A percentile compares a stretch with the other conserved stretches of the same genome.
phyloP scores from a whole-genome alignment of 1,140 invertebrate genomes.

The Potamilus streckersoni region DNA sequence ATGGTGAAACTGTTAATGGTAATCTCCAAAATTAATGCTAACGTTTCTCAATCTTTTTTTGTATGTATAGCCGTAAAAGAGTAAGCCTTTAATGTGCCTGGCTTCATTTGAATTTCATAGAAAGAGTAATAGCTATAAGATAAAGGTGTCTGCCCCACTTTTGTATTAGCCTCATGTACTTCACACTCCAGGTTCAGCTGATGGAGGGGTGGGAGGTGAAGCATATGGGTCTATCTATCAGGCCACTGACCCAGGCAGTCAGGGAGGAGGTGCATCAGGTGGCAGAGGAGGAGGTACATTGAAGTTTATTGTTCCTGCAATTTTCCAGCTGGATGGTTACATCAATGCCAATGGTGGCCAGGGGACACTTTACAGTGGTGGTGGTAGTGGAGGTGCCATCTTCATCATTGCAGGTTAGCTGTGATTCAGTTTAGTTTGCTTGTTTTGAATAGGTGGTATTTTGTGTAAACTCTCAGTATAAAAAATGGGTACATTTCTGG shows the following conservation, averaged over 20 bases:
- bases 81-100: too few species aligned
- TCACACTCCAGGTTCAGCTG: constrained; percentile 5
- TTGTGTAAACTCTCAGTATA: not conserved
- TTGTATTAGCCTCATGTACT: not conserved
- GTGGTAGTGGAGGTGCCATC: constrained; percentile 50
- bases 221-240: constrained; percentile 47
- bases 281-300: constrained; percentile 40
- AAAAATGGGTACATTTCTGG: not conserved
- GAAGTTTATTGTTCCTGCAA: constrained; percentile 39
- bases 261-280: constrained; percentile 28
- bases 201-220: constrained; percentile 21
- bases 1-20: too few species aligned
- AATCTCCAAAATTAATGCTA: too few species aligned
- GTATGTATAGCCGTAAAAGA: too few species aligned
- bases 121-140: too few species aligned
- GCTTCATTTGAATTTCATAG: too few species aligned
- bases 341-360: constrained; percentile 37
- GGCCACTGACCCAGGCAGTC: constrained; percentile 17
- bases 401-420: constrained; percentile 43
- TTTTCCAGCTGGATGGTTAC: constrained; percentile 44
- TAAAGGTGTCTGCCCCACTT: too few species aligned
- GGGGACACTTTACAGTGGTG: constrained; percentile 34
- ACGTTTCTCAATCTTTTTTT: too few species aligned
- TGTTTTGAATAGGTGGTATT: too few species aligned
- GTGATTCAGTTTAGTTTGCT: too few species aligned